Evolutionary conservation across 2,797 vertebrate genomes (phyloP).

Genomic region (Lerista edwardsae): DNA sequence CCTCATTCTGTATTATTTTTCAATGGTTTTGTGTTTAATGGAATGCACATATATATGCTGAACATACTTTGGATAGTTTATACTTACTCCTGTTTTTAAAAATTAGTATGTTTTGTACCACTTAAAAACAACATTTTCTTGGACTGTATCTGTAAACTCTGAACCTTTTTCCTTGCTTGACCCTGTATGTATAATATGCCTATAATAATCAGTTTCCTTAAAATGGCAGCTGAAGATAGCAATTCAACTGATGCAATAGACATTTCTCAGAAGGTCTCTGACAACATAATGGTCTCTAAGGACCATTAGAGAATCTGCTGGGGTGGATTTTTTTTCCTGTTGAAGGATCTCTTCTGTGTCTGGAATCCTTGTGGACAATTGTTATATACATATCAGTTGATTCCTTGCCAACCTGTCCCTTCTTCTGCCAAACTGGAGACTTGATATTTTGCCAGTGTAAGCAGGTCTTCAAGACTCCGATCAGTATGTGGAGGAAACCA

Average conservation of each 20-base stretch:
- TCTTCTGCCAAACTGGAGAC: background rate
- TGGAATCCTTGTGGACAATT: background rate
- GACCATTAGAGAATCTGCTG: background rate
- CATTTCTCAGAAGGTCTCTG: background rate
- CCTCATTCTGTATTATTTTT: background rate
- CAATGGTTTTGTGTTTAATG: too few species aligned
- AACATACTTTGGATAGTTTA: background rate
- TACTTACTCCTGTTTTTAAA: background rate
- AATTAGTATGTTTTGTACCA: too few species aligned
- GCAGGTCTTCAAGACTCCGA: background rate
- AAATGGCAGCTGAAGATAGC: background rate
- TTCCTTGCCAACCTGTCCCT: background rate
- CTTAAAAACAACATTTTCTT: background rate
- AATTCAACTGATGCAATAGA: rapidly evolving
- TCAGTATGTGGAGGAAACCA: background rate
- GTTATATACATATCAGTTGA: background rate
- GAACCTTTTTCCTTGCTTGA: background rate
- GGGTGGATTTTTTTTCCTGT: too few species aligned
- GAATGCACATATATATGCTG: background rate
- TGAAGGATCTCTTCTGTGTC: background rate
- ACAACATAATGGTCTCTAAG: too few species aligned
- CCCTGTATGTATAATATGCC: background rate
- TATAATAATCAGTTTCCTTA: background rate
- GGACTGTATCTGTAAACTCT: background rate
- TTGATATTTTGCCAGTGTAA: background rate